Conservation (phyloP, 2,113 vertebrate genomes). For the Perccottus glenii region DNA sequence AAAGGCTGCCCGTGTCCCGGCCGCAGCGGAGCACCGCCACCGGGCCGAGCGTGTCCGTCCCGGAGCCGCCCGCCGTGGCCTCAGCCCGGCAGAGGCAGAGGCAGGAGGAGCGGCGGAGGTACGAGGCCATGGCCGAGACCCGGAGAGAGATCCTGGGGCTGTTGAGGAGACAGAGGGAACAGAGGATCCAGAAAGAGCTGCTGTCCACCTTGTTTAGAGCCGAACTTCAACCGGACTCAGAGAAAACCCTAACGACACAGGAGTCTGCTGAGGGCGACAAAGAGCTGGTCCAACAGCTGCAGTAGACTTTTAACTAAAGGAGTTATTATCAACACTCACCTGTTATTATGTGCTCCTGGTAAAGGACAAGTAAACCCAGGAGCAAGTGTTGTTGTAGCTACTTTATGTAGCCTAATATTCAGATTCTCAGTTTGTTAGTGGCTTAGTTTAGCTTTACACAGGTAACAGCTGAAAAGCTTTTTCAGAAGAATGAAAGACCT, state of each 20-base stretch:
- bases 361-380: too few relatives aligned
- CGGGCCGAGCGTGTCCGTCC: neutral
- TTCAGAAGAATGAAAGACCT: too few relatives aligned
- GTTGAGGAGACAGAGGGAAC: conserved; percentile 56
- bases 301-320: neutral
- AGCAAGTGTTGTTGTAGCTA: too few relatives aligned
- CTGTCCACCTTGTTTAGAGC: conserved; percentile 24
- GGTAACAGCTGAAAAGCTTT: too few relatives aligned
- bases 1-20: conserved; percentile 71
- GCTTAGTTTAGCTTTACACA: too few relatives aligned
- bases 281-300: conserved; percentile 51
- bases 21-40: conserved; percentile 23
- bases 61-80: neutral
- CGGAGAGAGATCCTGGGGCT: conserved; percentile 60
- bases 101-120: conserved; percentile 57
- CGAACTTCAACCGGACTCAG: neutral
- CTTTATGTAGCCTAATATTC: too few relatives aligned
- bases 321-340: too few relatives aligned
- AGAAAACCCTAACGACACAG: accelerated
- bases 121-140: conserved; percentile 51
- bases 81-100: conserved; percentile 16
- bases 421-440: too few relatives aligned
- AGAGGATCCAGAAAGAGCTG: conserved; percentile 61
- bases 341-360: too few relatives aligned
- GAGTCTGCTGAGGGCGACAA: conserved; percentile 30